Evolutionary conservation across 2,797 vertebrate genomes (phyloP).

Genomic region (Clarias laeviceps): DNA sequence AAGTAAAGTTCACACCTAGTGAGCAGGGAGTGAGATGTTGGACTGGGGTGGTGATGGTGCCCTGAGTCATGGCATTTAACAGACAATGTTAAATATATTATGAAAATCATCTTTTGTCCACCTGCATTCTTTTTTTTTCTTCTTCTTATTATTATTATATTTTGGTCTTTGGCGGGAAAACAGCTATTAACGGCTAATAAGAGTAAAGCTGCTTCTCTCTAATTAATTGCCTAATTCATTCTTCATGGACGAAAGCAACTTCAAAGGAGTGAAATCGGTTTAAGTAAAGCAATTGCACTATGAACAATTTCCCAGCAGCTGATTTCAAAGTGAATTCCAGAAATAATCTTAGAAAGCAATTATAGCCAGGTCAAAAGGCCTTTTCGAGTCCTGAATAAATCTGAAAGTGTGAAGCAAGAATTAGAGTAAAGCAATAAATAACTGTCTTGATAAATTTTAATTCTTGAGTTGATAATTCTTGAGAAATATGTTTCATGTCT

Average conservation of each 20-base stretch:
- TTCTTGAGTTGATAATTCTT: slow-evolving; percentile 29
- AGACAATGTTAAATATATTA: neutral
- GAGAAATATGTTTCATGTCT: slow-evolving; percentile 10
- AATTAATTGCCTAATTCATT: neutral
- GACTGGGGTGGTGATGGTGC: neutral
- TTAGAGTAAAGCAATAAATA: slow-evolving; percentile 9
- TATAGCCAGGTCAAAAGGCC: neutral
- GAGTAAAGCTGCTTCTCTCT: neutral
- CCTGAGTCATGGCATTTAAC: slow-evolving; percentile 17
- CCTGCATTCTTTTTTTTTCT: neutral
- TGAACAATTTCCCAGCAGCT: slow-evolving; percentile 13
- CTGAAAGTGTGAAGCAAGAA: neutral
- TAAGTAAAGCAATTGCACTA: neutral
- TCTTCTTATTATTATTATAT: neutral
- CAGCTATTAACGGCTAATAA: neutral
- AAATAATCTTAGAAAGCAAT: slow-evolving; percentile 13
- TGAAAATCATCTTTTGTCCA: neutral
- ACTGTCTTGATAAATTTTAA: slow-evolving; percentile 44
- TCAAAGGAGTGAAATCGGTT: neutral
- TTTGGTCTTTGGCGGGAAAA: neutral
- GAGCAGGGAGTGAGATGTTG: neutral
- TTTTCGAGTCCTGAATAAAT: slow-evolving; percentile 17
- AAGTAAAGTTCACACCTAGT: neutral
- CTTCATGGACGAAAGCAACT: neutral
- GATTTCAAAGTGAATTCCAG: slow-evolving; percentile 5